Conservation (phyloP, 2,797 vertebrate species). For the Adelosebastes latens region DNA sequence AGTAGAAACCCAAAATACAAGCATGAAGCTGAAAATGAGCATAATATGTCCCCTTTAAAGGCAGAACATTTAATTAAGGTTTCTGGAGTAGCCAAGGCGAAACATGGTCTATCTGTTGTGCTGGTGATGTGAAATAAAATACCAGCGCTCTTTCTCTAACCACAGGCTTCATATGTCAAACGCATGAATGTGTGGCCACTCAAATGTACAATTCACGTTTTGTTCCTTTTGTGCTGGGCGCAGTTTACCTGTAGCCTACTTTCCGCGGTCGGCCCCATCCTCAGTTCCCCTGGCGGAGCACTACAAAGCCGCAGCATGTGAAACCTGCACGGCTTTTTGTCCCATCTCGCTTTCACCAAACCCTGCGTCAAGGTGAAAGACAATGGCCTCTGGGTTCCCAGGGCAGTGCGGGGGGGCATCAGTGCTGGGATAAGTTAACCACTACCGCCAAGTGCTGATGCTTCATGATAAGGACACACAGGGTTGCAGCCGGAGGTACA, state of each 20-base stretch:
- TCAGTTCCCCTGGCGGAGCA: constrained; percentile 53
- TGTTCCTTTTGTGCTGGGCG: constrained; percentile 73
- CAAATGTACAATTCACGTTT: constrained; percentile 76
- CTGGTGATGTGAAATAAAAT: constrained; percentile 59
- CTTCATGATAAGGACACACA: constrained; percentile 71
- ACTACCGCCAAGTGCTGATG: constrained; percentile 70
- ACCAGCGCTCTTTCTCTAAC: constrained; percentile 37
- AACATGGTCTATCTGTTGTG: constrained; percentile 21
- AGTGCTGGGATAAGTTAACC: constrained; percentile 69
- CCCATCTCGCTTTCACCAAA: constrained; percentile 62
- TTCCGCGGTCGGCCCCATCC: constrained; percentile 34
- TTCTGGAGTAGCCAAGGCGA: not conserved
- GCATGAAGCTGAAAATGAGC: too few relatives aligned
- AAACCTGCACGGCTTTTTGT: constrained; percentile 70
- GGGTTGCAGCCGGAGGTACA: constrained; percentile 60
- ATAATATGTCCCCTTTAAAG: too few relatives aligned
- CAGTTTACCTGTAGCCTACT: constrained; percentile 77
- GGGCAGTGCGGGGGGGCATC: constrained; percentile 64
- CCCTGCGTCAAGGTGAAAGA: constrained; percentile 63
- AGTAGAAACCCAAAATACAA: too few relatives aligned
- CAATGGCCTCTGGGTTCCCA: constrained; percentile 77
- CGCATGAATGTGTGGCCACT: constrained; percentile 65
- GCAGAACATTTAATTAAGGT: not conserved
- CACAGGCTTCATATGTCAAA: constrained; percentile 71
- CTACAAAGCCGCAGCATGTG: constrained; percentile 74